Evolutionary conservation across 1,140 invertebrate species (phyloP).

Genomic region (Drosophila saltans): DNA sequence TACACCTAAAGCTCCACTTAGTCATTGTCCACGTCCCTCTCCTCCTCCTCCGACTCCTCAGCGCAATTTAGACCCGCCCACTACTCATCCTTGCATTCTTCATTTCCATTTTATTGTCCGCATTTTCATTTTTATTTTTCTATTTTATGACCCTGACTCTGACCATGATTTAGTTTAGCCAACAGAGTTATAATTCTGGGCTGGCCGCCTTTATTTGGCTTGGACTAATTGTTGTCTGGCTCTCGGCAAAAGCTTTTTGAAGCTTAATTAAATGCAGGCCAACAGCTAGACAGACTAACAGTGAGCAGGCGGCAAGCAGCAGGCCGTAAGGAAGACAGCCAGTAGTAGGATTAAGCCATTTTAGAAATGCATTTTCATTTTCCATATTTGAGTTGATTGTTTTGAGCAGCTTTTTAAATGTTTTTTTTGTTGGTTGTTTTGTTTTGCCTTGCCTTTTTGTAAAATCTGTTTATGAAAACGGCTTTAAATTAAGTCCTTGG

Average conservation of each 20-base stretch:
- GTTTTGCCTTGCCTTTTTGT: neutral
- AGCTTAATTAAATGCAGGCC: conserved; percentile 37
- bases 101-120: conserved; percentile 10
- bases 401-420: neutral
- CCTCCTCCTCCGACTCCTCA: no score
- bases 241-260: conserved; percentile 16
- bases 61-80: neutral
- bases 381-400: conserved; percentile 8
- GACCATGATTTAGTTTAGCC: conserved; percentile 54
- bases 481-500: conserved; percentile 53
- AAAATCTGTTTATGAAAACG: conserved; percentile 40
- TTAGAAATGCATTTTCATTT: conserved; percentile 14
- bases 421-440: neutral
- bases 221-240: conserved; percentile 52
- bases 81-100: conserved; percentile 6
- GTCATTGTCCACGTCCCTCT: no score
- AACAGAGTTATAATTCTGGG: conserved; percentile 44
- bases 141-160: conserved; percentile 49
- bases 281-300: neutral
- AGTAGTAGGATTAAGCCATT: neutral
- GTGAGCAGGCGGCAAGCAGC: neutral
- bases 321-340: neutral
- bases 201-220: conserved; percentile 16
- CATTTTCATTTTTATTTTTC: conserved; percentile 18
- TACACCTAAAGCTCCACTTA: neutral